phyloP scores from a whole-genome alignment of 2,113 vertebrate species.

The Percopsis transmontana region DNA sequence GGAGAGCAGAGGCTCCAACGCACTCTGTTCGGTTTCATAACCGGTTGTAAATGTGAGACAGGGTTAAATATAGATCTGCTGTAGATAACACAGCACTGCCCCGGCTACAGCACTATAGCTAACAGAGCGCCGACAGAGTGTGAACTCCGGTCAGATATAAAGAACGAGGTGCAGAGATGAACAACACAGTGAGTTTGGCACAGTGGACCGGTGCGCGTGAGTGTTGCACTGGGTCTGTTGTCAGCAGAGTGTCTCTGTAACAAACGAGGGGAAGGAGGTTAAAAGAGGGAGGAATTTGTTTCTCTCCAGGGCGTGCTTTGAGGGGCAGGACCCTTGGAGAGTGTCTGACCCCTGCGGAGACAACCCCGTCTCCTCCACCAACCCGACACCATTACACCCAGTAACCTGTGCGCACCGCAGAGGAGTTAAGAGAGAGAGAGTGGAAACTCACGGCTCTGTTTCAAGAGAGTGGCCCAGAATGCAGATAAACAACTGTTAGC shows the following conservation, averaged over 20 bases:
- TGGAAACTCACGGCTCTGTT: constrained; percentile 19
- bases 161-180: constrained; percentile 32
- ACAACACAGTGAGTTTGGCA: constrained; percentile 3
- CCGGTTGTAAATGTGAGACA: constrained; percentile 10
- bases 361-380: neutral
- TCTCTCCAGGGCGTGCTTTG: constrained; percentile 41
- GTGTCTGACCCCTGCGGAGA: constrained; percentile 25
- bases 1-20: constrained; percentile 5
- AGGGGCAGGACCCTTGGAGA: constrained; percentile 40
- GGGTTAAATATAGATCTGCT: neutral
- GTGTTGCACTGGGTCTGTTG: constrained; percentile 48
- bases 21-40: constrained; percentile 16
- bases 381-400: neutral
- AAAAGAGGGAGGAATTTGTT: constrained; percentile 20
- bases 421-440: constrained; percentile 1
- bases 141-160: constrained; percentile 37
- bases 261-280: constrained; percentile 59
- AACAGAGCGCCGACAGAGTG: constrained; percentile 47
- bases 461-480: constrained; percentile 16
- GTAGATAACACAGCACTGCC: neutral
- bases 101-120: no score
- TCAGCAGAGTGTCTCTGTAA: constrained; percentile 47
- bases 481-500: constrained; percentile 4
- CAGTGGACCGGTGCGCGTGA: constrained; percentile 19
- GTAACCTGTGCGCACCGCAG: constrained; percentile 5